phyloP scores from a whole-genome alignment of 2,888 invertebrate genomes.

The Phalera bucephala region DNA sequence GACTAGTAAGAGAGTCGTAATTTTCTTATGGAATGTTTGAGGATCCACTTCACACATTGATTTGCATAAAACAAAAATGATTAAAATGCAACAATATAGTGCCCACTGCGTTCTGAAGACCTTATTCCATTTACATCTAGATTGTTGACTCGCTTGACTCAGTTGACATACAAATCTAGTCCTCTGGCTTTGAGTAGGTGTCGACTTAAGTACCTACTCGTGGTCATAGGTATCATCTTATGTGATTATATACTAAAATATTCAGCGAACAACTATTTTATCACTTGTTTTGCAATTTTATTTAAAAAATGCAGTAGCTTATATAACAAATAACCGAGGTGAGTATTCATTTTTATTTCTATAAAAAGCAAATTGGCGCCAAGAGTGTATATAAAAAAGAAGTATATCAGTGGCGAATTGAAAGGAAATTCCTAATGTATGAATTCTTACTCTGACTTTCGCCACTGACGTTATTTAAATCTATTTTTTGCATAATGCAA shows the following conservation, averaged over 20 bases:
- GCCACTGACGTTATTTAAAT: too few species aligned
- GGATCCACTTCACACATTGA: conserved; percentile 55
- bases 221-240: conserved; percentile 14
- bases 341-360: conserved; percentile 1
- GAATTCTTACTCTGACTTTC: too few species aligned
- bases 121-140: conserved; percentile 50
- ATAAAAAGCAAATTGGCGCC: too few species aligned
- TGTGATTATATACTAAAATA: conserved; percentile 11
- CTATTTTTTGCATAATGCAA: too few species aligned
- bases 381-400: too few species aligned
- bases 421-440: too few species aligned
- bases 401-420: too few species aligned
- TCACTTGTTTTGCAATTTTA: conserved; percentile 6
- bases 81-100: conserved; percentile 58
- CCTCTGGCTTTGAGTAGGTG: conserved; percentile 21
- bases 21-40: conserved; percentile 60
- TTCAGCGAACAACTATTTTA: conserved; percentile 6
- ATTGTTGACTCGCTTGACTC: conserved; percentile 38
- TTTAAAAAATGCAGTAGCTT: conserved; percentile 4
- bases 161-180: conserved; percentile 40
- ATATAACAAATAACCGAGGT: background rate
- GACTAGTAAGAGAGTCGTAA: conserved; percentile 59
- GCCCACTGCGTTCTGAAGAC: conserved; percentile 48
- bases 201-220: conserved; percentile 12
- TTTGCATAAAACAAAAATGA: conserved; percentile 67